Percentiles rank a stretch among this genome's conserved stretches.
Evolutionary conservation across 2,797 vertebrate genomes (phyloP).

Genomic region (Esox masquinongy): DNA sequence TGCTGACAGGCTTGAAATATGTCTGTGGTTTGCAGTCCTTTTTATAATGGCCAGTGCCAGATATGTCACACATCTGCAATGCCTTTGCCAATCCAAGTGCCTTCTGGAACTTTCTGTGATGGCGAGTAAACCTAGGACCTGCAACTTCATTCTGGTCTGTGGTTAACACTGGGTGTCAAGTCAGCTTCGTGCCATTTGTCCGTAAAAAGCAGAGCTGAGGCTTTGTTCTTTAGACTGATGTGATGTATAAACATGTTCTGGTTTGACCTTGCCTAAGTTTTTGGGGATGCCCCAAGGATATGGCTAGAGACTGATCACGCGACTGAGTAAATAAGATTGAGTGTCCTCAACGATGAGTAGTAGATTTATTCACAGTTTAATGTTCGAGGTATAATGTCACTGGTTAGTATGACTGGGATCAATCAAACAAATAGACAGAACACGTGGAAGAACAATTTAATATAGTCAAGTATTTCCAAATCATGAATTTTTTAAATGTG

Average conservation of each 20-base stretch:
- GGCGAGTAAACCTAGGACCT: not conserved
- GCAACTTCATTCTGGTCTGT: not conserved
- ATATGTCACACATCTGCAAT: not conserved
- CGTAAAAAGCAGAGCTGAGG: not conserved
- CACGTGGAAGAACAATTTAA: too few relatives aligned
- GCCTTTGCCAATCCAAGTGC: not conserved
- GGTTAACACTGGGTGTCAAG: not conserved
- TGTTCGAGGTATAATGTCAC: slow-evolving; percentile 2
- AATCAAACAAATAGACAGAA: slow-evolving; percentile 3
- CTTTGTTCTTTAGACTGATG: slow-evolving; percentile 1
- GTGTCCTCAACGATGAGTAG: slow-evolving; percentile 10
- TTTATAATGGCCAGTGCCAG: not conserved
- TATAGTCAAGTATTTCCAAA: too few relatives aligned
- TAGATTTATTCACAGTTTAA: slow-evolving; percentile 19
- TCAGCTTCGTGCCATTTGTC: not conserved
- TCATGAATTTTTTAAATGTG: too few relatives aligned
- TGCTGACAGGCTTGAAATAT: not conserved
- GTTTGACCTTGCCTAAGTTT: not conserved
- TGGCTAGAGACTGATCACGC: not conserved
- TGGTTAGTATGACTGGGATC: slow-evolving; percentile 8
- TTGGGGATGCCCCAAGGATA: slow-evolving; percentile 1
- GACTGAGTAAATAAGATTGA: slow-evolving; percentile 17
- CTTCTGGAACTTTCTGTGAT: slow-evolving; percentile 4
- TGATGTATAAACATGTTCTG: not conserved
- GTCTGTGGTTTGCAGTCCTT: not conserved